phyloP scores from a whole-genome alignment of 2,797 vertebrate genomes.

The Rallus crepitans region DNA sequence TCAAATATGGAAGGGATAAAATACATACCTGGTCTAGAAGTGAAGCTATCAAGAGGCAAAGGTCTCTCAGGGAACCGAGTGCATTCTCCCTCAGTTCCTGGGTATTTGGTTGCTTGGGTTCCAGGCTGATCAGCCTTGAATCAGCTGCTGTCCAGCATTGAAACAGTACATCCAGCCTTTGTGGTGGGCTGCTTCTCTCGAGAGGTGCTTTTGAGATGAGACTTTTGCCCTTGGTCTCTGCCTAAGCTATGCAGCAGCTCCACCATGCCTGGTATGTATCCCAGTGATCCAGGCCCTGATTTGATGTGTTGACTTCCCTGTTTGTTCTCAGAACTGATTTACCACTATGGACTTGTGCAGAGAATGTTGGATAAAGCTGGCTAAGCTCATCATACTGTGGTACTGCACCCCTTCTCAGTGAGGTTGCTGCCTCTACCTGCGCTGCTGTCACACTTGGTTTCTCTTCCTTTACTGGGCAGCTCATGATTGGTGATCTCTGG shows the following conservation, averaged over 20 bases:
- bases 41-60: neutral
- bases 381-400: neutral
- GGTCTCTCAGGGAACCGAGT: accelerated
- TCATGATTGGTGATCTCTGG: neutral
- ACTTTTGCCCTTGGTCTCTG: neutral
- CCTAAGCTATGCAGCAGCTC: neutral
- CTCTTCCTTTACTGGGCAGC: neutral
- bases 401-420: neutral
- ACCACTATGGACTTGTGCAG: neutral
- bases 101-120: neutral
- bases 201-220: neutral
- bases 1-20: neutral
- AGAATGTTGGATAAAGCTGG: neutral
- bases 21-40: neutral
- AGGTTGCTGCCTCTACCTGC: neutral
- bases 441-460: neutral
- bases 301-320: neutral
- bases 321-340: neutral
- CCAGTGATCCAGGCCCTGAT: neutral
- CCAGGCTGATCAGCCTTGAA: neutral
- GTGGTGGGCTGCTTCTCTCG: neutral
- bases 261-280: neutral
- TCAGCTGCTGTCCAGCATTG: neutral
- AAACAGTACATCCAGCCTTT: neutral
- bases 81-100: neutral